Percentiles rank a stretch among this genome's conserved stretches.
Conservation (phyloP, 2,888 invertebrate genomes). For the Drosophila peninsularis region DNA sequence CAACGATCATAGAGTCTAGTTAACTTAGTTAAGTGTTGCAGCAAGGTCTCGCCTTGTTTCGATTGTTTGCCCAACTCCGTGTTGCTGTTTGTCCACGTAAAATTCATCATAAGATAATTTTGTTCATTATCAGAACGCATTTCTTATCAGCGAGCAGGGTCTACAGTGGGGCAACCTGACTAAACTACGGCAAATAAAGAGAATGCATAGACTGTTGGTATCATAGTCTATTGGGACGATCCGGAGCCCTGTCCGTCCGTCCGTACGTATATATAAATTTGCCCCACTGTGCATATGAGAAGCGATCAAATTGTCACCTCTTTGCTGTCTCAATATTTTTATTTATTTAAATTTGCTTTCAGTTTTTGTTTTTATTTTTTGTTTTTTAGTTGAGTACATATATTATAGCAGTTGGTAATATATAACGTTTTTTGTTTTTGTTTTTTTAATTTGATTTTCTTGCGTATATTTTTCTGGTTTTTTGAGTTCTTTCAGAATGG, state of each 20-base stretch:
- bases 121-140: constrained; percentile 28
- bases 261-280: background rate
- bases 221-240: background rate
- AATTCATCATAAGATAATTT: constrained; percentile 67
- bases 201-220: background rate
- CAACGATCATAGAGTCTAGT: background rate
- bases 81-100: constrained; percentile 70
- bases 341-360: constrained; percentile 76
- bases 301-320: background rate
- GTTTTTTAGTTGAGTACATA: constrained; percentile 66
- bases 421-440: constrained; percentile 63
- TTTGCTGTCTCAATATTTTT: constrained; percentile 69
- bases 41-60: constrained; percentile 30
- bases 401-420: constrained; percentile 76
- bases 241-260: background rate
- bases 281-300: background rate
- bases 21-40: constrained; percentile 7
- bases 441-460: constrained; percentile 67
- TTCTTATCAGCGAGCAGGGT: constrained; percentile 28
- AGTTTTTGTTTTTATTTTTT: constrained; percentile 55
- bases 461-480: constrained; percentile 64
- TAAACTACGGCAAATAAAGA: background rate
- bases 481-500: constrained; percentile 58
- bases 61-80: background rate
- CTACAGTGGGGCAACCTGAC: background rate